Conservation (phyloP, 2,797 vertebrate species). For the Nyctibius grandis region DNA sequence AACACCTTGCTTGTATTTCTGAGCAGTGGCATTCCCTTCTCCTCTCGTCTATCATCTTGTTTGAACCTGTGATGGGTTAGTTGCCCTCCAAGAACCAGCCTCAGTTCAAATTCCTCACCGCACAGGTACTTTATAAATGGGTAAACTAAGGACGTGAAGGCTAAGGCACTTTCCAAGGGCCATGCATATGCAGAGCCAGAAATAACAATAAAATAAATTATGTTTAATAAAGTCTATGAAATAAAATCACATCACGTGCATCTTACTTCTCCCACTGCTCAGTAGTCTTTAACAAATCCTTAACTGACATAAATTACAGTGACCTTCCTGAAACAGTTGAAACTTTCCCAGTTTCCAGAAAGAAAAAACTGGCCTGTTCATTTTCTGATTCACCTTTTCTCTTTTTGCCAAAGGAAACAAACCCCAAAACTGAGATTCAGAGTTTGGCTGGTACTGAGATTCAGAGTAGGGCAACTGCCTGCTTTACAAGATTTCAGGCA, state of each 20-base stretch:
- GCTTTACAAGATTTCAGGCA: neutral
- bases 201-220: neutral
- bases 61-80: neutral
- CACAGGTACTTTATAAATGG: neutral
- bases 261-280: neutral
- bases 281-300: neutral
- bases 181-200: neutral
- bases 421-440: neutral
- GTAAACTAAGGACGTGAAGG: neutral
- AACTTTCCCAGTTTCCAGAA: neutral
- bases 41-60: neutral
- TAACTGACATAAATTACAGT: neutral
- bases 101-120: neutral
- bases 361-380: neutral
- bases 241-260: neutral
- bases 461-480: neutral
- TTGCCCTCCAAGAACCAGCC: neutral
- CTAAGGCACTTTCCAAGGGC: neutral
- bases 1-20: neutral
- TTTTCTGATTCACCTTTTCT: neutral
- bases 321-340: neutral
- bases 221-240: neutral
- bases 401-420: neutral
- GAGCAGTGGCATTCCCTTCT: neutral
- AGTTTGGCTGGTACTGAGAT: neutral